Evolutionary conservation across 2,113 vertebrate species (phyloP).

Genomic region (Gymnocephalus cernua): DNA sequence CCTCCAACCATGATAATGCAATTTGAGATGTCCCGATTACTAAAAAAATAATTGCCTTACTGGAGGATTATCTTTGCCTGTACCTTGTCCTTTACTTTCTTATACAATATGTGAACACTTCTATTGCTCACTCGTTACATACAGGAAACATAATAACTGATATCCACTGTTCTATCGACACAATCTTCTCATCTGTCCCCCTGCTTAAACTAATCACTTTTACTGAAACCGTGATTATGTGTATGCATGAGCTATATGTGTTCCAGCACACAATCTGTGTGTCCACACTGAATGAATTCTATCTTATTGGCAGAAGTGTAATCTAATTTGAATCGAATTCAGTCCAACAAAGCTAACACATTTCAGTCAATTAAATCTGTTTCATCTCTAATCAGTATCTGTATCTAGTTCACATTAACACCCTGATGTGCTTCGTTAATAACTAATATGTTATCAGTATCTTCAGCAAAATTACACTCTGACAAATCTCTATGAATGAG

Average conservation of each 20-base stretch:
- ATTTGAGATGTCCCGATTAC: constrained; percentile 45
- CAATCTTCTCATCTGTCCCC: constrained; percentile 11
- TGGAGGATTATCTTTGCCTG: constrained; percentile 36
- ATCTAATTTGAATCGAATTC: constrained; percentile 62
- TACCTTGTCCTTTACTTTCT: constrained; percentile 48
- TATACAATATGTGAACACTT: constrained; percentile 26
- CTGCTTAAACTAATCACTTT: constrained; percentile 39
- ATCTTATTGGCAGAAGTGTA: constrained; percentile 47
- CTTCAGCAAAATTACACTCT: neutral
- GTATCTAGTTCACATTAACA: constrained; percentile 54
- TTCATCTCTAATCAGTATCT: constrained; percentile 58
- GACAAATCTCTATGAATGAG: neutral
- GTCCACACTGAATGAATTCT: constrained; percentile 46
- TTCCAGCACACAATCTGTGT: constrained; percentile 18
- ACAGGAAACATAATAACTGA: constrained; percentile 31
- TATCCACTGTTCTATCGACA: constrained; percentile 31
- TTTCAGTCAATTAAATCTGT: constrained; percentile 51
- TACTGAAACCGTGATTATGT: constrained; percentile 36
- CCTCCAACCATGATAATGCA: constrained; percentile 30
- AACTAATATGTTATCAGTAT: constrained; percentile 38
- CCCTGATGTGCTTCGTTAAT: constrained; percentile 22
- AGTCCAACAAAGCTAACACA: constrained; percentile 51
- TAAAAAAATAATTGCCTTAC: constrained; percentile 47
- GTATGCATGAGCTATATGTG: constrained; percentile 36
- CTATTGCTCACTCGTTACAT: constrained; percentile 28